Evolutionary conservation across 2,888 invertebrate genomes (phyloP).

Genomic region (Drosophila atroscutellata): DNA sequence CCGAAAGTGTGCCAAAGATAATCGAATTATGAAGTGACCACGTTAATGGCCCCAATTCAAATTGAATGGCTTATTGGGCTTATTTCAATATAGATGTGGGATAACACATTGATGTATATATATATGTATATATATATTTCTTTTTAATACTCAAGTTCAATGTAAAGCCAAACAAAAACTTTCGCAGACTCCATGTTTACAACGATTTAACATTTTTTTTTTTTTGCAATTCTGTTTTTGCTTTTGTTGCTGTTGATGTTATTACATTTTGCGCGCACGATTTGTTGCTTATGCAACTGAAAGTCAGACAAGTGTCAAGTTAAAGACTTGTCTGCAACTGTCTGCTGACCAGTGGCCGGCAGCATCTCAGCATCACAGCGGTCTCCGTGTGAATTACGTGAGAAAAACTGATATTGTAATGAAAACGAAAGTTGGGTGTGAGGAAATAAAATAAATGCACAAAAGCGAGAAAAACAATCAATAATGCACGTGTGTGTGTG

Average conservation of each 20-base stretch:
- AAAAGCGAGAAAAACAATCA: slow-evolving; percentile 19
- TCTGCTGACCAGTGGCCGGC: slow-evolving; percentile 37
- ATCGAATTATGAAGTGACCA: slow-evolving; percentile 24
- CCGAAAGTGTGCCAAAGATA: slow-evolving; percentile 41
- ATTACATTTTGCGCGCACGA: slow-evolving; percentile 53
- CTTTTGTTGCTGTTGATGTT: slow-evolving; percentile 22
- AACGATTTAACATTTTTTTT: slow-evolving; percentile 13
- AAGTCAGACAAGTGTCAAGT: slow-evolving; percentile 64
- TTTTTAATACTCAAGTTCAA: slow-evolving; percentile 40
- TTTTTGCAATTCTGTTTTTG: slow-evolving; percentile 33
- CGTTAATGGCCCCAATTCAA: slow-evolving; percentile 16
- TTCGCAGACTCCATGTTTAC: slow-evolving; percentile 35
- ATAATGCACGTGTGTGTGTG: slow-evolving; percentile 20
- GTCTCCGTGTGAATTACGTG: slow-evolving; percentile 39
- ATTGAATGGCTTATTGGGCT: slow-evolving; percentile 4
- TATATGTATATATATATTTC: background rate
- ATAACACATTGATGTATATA: background rate
- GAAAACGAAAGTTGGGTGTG: slow-evolving; percentile 66
- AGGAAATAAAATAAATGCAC: slow-evolving; percentile 33
- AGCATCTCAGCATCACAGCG: slow-evolving; percentile 14
- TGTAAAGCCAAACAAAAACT: slow-evolving; percentile 48
- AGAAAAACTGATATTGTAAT: slow-evolving; percentile 62
- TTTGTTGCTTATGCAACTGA: slow-evolving; percentile 40
- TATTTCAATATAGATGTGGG: slow-evolving; percentile 12
- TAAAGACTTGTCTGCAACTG: slow-evolving; percentile 33